A percentile compares a stretch with the other conserved stretches of the same genome.
These are phyloP conservation scores for Apis mellifera DNA, from an alignment of 1,140 invertebrate genomes.

Conservation along the genomic window Amel_HAv3.1 CM009941.2:11327501-11328000, in stretches of 20 bases:
- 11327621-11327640: too few relatives aligned
- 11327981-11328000: slow-evolving; percentile 69
- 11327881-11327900: not conserved
- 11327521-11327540: not conserved
- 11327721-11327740: not conserved
- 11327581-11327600: too few relatives aligned
- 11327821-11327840: slow-evolving; percentile 40
- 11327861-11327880: not conserved
- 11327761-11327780: slow-evolving; percentile 1
- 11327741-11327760: not conserved
- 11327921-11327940: slow-evolving; percentile 28
- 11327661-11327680: not conserved
- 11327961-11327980: slow-evolving; percentile 76
- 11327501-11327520: not conserved
- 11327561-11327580: too few relatives aligned
- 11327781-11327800: slow-evolving; percentile 25
- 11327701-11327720: too few relatives aligned
- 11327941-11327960: slow-evolving; percentile 71
- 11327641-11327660: too few relatives aligned
- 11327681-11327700: not conserved
- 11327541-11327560: not conserved
- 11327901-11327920: slow-evolving; percentile 28
- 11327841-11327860: not conserved
- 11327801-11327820: slow-evolving; percentile 55
- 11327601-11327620: too few relatives aligned